These are phyloP conservation scores for Acleris holmiana DNA, from an alignment of 2,888 invertebrate species.

Conservation along the genomic window DNA sequence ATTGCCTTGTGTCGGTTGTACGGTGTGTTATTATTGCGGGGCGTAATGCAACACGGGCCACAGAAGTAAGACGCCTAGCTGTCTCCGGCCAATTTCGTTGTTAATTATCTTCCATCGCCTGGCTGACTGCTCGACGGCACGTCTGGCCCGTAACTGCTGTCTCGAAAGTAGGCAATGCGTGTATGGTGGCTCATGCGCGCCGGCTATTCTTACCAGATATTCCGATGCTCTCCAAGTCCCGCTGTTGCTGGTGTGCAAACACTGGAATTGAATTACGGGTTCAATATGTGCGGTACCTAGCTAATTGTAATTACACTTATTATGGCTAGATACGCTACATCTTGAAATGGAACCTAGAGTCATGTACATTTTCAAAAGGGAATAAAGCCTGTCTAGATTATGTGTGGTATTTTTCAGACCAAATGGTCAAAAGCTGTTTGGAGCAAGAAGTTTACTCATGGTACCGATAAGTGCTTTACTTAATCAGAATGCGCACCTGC, in stretches of 20 bases:
- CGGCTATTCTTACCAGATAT: conserved; percentile 45
- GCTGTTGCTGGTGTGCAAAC: background rate
- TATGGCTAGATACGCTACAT: too few species aligned
- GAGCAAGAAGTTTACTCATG: background rate
- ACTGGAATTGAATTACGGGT: background rate
- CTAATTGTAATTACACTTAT: background rate
- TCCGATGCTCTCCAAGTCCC: conserved; percentile 2
- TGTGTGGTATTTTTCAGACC: too few species aligned
- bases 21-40: conserved; percentile 73
- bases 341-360: too few species aligned
- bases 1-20: conserved; percentile 66
- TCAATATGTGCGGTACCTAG: background rate
- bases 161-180: conserved; percentile 66
- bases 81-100: conserved; percentile 77
- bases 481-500: conserved; percentile 7
- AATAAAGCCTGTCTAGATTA: too few species aligned
- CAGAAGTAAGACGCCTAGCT: conserved; percentile 80
- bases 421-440: background rate
- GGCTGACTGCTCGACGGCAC: conserved; percentile 64
- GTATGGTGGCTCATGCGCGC: conserved; percentile 53
- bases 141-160: conserved; percentile 67
- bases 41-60: conserved; percentile 67
- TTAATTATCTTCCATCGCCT: conserved; percentile 73
- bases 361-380: too few species aligned
- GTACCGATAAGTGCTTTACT: background rate